Evolutionary conservation across 2,888 invertebrate species (phyloP).

Genomic region (Latrodectus hesperus): DNA sequence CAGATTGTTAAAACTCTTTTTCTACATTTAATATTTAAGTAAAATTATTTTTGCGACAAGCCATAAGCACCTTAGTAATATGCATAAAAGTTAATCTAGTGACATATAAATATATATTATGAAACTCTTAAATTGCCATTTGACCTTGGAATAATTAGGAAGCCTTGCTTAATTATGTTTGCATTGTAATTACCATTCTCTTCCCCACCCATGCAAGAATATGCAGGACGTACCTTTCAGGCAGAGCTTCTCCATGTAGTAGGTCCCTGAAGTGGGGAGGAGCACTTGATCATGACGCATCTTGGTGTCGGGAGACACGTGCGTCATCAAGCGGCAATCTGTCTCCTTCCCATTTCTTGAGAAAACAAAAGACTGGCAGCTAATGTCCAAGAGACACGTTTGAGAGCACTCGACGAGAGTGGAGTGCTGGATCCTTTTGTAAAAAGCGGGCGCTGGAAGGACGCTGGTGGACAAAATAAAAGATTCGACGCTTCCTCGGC

Average conservation of each 20-base stretch:
- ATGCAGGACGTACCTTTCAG: conserved; percentile 48
- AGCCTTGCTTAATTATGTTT: too few species aligned
- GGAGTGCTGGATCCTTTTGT: conserved; percentile 26
- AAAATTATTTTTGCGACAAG: too few species aligned
- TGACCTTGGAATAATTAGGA: too few species aligned
- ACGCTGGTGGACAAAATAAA: conserved; percentile 62
- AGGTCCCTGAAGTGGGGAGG: conserved; percentile 30
- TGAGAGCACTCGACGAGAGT: conserved; percentile 61
- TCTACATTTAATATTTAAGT: too few species aligned
- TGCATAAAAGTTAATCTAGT: too few species aligned
- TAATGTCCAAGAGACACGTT: conserved; percentile 53
- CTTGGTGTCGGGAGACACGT: conserved; percentile 4
- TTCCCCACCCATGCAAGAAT: too few species aligned
- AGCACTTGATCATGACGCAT: conserved; percentile 34
- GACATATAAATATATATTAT: too few species aligned
- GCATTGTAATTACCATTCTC: too few species aligned
- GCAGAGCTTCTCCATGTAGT: conserved; percentile 67
- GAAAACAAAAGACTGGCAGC: conserved; percentile 63
- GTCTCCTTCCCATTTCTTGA: conserved; percentile 40
- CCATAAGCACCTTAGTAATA: too few species aligned
- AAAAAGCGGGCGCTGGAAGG: conserved; percentile 24
- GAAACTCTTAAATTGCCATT: too few species aligned
- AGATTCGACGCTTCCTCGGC: conserved; percentile 44
- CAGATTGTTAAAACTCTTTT: too few species aligned
- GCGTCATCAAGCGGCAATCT: conserved; percentile 43